Percentiles rank a stretch among this genome's conserved stretches.
Evolutionary conservation across 2,888 invertebrate species (phyloP).

Genomic region (Cryptocephalus primarius): DNA sequence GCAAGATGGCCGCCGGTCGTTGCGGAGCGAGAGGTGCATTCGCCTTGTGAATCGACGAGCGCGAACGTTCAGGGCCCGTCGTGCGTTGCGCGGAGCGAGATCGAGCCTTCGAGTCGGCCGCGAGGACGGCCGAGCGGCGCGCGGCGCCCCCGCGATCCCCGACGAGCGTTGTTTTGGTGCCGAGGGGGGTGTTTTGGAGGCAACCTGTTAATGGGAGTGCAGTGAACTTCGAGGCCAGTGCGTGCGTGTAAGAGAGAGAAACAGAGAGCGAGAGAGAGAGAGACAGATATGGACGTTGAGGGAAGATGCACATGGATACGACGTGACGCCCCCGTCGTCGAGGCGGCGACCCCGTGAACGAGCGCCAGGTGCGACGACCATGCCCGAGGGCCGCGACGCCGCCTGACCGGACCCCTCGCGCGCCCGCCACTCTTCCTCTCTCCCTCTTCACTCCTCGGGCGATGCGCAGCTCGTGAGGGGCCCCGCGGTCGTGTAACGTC

Average conservation of each 20-base stretch:
- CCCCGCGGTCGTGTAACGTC: conserved; percentile 28
- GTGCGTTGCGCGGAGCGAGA: neutral
- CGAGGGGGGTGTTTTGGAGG: conserved; percentile 11
- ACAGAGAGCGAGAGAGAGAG: conserved; percentile 1
- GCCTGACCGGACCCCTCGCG: no score
- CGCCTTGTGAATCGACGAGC: neutral
- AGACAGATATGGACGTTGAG: conserved; percentile 1
- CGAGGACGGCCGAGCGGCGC: neutral
- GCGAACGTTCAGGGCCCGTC: neutral
- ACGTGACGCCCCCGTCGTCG: neutral
- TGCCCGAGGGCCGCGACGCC: no score
- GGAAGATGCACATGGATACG: conserved; percentile 9
- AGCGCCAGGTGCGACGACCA: no score
- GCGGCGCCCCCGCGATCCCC: neutral
- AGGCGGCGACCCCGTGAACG: no score
- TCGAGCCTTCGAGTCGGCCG: neutral
- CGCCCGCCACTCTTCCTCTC: no score
- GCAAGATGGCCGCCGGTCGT: conserved; percentile 34
- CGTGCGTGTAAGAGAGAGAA: no score
- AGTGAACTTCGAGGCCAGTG: conserved; percentile 22
- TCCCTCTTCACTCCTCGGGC: conserved; percentile 8
- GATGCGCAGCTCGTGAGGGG: conserved; percentile 12
- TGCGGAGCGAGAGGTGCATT: conserved; percentile 27
- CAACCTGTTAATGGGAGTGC: conserved; percentile 32
- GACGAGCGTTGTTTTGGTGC: conserved; percentile 19